phyloP scores from a whole-genome alignment of 2,888 invertebrate genomes.

The Diadegma fenestrale region DNA sequence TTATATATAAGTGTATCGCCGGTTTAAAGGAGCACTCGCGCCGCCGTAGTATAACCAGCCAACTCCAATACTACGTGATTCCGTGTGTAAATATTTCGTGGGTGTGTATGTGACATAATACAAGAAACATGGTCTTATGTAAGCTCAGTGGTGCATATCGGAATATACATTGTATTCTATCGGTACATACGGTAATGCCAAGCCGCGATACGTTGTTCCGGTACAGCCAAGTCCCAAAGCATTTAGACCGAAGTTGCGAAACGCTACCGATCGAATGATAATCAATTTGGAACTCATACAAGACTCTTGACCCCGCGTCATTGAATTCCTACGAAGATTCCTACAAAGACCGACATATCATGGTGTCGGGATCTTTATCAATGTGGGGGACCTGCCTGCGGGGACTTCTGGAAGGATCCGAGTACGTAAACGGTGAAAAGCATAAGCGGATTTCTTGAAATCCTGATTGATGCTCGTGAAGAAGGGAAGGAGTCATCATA shows the following conservation, averaged over 20 bases:
- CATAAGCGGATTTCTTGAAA: not conserved
- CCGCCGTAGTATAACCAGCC: constrained; percentile 40
- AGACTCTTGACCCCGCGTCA: not conserved
- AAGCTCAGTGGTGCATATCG: constrained; percentile 66
- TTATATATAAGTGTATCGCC: constrained; percentile 52
- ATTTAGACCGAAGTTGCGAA: not conserved
- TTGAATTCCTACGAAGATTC: not conserved
- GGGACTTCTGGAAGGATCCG: not conserved
- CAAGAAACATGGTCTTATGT: constrained; percentile 73
- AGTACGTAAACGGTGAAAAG: not conserved
- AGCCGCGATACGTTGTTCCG: constrained; percentile 38
- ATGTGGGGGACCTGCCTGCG: not conserved
- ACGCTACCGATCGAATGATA: not conserved
- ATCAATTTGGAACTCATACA: not conserved
- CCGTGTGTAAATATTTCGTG: constrained; percentile 62
- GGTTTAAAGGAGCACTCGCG: constrained; percentile 41
- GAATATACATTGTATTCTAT: constrained; percentile 79
- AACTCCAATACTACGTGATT: constrained; percentile 32
- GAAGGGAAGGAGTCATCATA: not conserved
- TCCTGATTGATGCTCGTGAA: not conserved
- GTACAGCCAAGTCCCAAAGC: constrained; percentile 64
- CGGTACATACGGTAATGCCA: constrained; percentile 76
- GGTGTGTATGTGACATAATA: constrained; percentile 42
- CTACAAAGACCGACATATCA: no score
- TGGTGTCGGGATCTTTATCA: not conserved